Conservation (phyloP, 1,140 invertebrate species). For the Sycophila sp. region DNA sequence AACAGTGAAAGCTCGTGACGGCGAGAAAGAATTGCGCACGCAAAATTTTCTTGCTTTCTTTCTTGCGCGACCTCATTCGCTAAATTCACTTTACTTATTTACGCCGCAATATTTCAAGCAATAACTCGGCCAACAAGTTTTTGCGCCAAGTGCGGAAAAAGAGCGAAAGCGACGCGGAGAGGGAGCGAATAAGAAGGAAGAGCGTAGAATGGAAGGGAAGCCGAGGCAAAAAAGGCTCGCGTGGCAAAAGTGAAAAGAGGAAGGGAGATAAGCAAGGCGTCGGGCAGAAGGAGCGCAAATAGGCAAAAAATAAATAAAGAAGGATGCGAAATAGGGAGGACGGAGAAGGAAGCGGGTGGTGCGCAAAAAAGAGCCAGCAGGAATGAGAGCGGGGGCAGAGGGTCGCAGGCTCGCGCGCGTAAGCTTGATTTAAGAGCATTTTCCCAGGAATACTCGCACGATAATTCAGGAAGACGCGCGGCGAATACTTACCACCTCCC, state of each 20-base stretch:
- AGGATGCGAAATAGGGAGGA: conserved; percentile 31
- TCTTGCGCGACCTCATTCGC: not conserved
- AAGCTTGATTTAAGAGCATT: conserved; percentile 60
- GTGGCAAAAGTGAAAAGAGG: not conserved
- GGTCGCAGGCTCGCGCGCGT: not conserved
- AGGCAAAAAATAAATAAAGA: conserved; percentile 29
- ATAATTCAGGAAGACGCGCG: conserved; percentile 59
- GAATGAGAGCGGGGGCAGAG: conserved; percentile 2
- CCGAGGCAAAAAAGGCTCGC: not conserved
- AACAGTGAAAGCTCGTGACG: too few species aligned
- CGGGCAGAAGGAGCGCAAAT: conserved; percentile 24
- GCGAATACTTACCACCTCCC: conserved; percentile 56
- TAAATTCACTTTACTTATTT: conserved; percentile 13
- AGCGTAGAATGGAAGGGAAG: not conserved
- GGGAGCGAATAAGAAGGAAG: not conserved
- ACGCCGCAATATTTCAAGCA: not conserved
- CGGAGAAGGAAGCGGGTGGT: conserved; percentile 23
- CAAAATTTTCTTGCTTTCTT: too few species aligned
- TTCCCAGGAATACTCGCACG: conserved; percentile 58
- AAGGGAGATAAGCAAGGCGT: not conserved
- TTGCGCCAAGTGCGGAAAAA: not conserved
- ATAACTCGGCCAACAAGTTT: not conserved
- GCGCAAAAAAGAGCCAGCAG: conserved; percentile 20
- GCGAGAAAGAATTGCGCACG: too few species aligned
- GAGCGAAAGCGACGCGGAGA: not conserved